Percentiles rank a stretch among this genome's conserved stretches.
Evolutionary conservation across 2,888 invertebrate genomes (phyloP).

Genomic region (Cataglyphis altisquamis): DNA sequence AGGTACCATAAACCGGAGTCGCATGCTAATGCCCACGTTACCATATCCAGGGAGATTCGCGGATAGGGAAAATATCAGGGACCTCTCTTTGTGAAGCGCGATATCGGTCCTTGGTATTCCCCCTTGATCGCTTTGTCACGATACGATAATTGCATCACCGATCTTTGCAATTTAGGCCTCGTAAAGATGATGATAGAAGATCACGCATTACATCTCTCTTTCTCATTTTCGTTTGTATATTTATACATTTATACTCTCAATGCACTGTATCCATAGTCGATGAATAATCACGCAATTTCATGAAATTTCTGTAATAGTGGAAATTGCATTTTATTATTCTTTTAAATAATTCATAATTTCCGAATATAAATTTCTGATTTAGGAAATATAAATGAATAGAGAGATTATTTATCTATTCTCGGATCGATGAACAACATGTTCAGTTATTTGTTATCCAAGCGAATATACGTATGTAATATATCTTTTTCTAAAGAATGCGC

Average conservation of each 20-base stretch:
- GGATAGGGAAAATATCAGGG: conserved; percentile 71
- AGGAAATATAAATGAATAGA: conserved; percentile 3
- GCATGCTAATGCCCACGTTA: conserved; percentile 51
- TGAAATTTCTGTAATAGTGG: not conserved
- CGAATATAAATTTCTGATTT: not conserved
- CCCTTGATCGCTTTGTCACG: not conserved
- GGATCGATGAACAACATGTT: not conserved
- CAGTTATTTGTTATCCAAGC: not conserved
- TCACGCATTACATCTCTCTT: not conserved
- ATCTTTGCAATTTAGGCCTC: conserved; percentile 4
- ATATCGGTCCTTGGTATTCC: conserved; percentile 14
- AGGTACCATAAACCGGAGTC: conserved; percentile 1
- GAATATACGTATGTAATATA: not conserved
- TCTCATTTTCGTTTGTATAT: not conserved
- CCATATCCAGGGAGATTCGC: conserved; percentile 67
- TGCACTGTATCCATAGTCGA: not conserved
- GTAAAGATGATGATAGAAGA: not conserved
- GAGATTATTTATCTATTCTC: not conserved
- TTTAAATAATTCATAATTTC: conserved; percentile 10
- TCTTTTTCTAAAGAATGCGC: too few species aligned
- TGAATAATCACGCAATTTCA: not conserved
- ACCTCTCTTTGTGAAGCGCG: conserved; percentile 45
- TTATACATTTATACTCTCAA: not conserved
- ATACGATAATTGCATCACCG: conserved; percentile 21
- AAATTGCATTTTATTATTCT: not conserved